A percentile compares a stretch with the other conserved stretches of the same genome.
phyloP scores from a whole-genome alignment of 2,797 vertebrate species.

The Eupleurogrammus muticus region DNA sequence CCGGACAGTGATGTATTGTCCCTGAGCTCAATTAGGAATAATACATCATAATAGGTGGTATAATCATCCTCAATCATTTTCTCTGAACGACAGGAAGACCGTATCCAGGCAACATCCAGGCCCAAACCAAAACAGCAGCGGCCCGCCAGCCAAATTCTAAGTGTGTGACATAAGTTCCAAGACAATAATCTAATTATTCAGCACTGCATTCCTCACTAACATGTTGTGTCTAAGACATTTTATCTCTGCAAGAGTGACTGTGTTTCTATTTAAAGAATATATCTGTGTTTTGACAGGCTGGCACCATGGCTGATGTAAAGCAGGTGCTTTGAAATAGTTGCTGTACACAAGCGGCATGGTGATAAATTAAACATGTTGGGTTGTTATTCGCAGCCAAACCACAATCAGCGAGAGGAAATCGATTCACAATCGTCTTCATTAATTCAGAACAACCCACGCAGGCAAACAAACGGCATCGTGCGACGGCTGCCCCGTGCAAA shows the following conservation, averaged over 20 bases:
- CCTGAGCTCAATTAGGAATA: slow-evolving; percentile 58
- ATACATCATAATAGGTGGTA: slow-evolving; percentile 67
- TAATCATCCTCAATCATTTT: slow-evolving; percentile 65
- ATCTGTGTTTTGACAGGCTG: slow-evolving; percentile 6
- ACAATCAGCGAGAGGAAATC: slow-evolving; percentile 37
- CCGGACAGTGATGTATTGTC: slow-evolving; percentile 61
- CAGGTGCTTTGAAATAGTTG: slow-evolving; percentile 23
- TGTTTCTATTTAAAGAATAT: slow-evolving; percentile 30
- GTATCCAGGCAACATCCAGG: slow-evolving; percentile 69
- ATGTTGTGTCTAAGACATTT: slow-evolving; percentile 33
- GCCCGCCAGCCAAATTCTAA: slow-evolving; percentile 45
- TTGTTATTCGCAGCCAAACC: slow-evolving; percentile 39
- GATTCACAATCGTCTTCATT: slow-evolving; percentile 54
- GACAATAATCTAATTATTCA: slow-evolving; percentile 54
- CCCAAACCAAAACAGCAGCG: slow-evolving; percentile 62
- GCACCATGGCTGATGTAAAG: slow-evolving; percentile 6
- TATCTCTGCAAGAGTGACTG: slow-evolving; percentile 23
- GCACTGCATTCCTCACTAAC: slow-evolving; percentile 42
- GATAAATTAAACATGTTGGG: slow-evolving; percentile 52
- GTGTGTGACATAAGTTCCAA: slow-evolving; percentile 56
- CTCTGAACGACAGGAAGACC: slow-evolving; percentile 49
- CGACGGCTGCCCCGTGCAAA: slow-evolving; percentile 31
- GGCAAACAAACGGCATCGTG: slow-evolving; percentile 35
- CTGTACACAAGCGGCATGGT: not conserved
- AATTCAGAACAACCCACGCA: slow-evolving; percentile 39